Percentiles rank a stretch among this genome's conserved stretches.
phyloP scores from a whole-genome alignment of 2,888 invertebrate genomes.

The Villa cingulata region DNA sequence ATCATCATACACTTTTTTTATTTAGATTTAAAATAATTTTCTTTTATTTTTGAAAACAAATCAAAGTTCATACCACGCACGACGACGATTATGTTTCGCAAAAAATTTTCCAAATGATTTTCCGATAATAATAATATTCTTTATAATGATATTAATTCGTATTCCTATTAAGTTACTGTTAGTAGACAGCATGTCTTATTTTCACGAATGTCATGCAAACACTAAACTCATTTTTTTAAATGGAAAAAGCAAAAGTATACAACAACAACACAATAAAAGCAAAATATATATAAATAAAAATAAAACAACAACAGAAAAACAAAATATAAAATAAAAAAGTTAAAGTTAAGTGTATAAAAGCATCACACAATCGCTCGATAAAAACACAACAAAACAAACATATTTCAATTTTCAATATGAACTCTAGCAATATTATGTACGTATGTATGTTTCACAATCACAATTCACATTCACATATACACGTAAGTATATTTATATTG shows the following conservation, averaged over 20 bases:
- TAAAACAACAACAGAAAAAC: constrained; percentile 1
- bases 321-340: neutral
- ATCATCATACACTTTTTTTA: no score
- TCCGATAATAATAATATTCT: neutral
- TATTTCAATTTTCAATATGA: no score
- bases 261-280: neutral
- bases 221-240: constrained; percentile 19
- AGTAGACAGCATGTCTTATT: constrained; percentile 17
- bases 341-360: no score
- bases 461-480: no score
- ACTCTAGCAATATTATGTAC: neutral
- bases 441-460: no score
- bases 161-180: neutral
- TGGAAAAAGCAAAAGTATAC: constrained; percentile 14
- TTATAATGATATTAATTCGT: neutral
- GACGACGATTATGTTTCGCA: constrained; percentile 7
- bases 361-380: constrained; percentile 2
- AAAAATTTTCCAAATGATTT: constrained; percentile 11
- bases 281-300: neutral
- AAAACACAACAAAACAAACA: no score
- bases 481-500: no score
- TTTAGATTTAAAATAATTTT: no score
- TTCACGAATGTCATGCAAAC: constrained; percentile 25
- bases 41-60: no score
- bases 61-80: no score